Conservation (phyloP, 2,113 vertebrate species). For the Polyodon spathula region DNA sequence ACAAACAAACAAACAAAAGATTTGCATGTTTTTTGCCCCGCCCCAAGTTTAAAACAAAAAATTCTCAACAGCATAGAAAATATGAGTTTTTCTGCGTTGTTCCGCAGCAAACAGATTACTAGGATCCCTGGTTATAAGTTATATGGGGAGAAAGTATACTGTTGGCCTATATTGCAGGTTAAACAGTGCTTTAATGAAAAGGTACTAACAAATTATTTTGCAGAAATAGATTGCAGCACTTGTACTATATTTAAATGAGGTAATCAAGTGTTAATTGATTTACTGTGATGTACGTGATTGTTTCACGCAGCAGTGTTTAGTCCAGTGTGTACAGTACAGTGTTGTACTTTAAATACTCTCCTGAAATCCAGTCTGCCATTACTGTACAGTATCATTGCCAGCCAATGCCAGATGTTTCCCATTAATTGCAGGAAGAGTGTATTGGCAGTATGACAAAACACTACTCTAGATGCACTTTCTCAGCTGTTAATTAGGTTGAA, state of each 20-base stretch:
- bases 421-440: conserved; percentile 43
- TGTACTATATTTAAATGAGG: not conserved
- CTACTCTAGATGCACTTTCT: conserved; percentile 2
- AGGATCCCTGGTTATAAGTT: no score
- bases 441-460: conserved; percentile 21
- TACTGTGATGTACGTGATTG: not conserved
- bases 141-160: no score
- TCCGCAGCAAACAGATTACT: no score
- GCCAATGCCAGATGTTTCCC: conserved; percentile 49
- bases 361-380: not conserved
- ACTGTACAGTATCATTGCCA: conserved; percentile 20
- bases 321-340: not conserved
- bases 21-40: no score
- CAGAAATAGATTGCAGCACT: not conserved
- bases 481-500: conserved; percentile 23
- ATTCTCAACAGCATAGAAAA: no score
- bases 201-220: not conserved
- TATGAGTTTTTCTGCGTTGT: no score
- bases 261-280: not conserved
- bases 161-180: no score
- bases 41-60: no score
- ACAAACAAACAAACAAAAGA: no score
- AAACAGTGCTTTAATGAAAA: no score
- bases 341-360: not conserved
- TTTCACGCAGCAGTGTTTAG: not conserved